Conservation (phyloP, 2,797 vertebrate species). For the Gymnocypris eckloni region DNA sequence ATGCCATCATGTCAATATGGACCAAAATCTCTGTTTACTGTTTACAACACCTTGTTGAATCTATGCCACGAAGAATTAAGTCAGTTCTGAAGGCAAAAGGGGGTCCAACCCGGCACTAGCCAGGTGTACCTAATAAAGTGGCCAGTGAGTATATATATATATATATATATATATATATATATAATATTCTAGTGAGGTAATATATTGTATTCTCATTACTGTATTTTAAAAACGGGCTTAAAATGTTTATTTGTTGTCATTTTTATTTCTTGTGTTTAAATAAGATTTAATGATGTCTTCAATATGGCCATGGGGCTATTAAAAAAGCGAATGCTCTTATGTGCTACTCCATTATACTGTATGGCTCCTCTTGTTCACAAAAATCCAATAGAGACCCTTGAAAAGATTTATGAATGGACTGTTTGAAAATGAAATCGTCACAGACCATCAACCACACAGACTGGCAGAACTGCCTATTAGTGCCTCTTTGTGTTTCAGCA, state of each 20-base stretch:
- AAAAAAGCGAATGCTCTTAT: not conserved
- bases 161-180: too few relatives aligned
- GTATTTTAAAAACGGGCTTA: not conserved
- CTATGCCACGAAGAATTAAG: too few relatives aligned
- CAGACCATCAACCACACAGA: conserved; percentile 25
- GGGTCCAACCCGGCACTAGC: too few relatives aligned
- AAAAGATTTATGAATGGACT: conserved; percentile 32
- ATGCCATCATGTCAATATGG: too few relatives aligned
- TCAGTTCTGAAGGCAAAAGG: too few relatives aligned
- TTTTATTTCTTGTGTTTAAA: not conserved
- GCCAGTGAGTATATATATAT: too few relatives aligned
- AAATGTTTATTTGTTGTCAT: not conserved
- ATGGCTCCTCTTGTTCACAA: conserved; percentile 20
- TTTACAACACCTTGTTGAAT: too few relatives aligned
- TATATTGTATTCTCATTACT: not conserved
- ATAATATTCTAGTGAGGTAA: not conserved
- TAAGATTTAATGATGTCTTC: not conserved
- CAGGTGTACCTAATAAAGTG: too few relatives aligned
- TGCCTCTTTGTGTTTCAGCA: conserved; percentile 5
- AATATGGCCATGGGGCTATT: not conserved
- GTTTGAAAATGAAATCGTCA: conserved; percentile 21
- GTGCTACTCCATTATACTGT: not conserved
- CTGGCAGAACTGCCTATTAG: conserved; percentile 7
- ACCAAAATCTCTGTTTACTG: too few relatives aligned
- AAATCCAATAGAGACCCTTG: not conserved